Percentiles rank a stretch among this genome's conserved stretches.
phyloP scores from a whole-genome alignment of 2,113 vertebrate genomes.

The Menura novaehollandiae region DNA sequence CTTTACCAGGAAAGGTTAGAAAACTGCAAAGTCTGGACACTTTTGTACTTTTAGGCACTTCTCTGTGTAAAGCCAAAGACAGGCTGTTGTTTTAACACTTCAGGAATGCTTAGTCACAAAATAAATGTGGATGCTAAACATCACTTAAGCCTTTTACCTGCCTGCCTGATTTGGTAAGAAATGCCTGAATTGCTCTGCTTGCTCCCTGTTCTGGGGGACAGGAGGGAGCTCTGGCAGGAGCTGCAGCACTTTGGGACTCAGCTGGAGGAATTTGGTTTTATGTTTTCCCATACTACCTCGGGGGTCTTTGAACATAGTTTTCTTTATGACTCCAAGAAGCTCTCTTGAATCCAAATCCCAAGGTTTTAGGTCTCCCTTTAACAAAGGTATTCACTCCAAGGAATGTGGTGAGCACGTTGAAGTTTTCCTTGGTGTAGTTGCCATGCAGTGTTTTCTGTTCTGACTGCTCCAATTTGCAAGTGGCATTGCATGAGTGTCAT shows the following conservation, averaged over 20 bases:
- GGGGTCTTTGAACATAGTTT: not conserved
- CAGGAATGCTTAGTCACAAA: not conserved
- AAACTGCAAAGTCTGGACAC: not conserved
- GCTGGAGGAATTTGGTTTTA: not conserved
- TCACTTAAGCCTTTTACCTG: not conserved
- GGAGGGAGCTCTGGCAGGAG: not conserved
- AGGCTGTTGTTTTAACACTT: not conserved
- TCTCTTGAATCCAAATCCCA: not conserved
- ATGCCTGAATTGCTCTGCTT: not conserved
- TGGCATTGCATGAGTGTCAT: not conserved
- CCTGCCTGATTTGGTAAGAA: not conserved
- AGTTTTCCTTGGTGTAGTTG: not conserved
- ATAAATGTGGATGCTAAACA: not conserved
- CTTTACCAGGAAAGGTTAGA: not conserved
- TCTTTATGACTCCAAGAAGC: not conserved
- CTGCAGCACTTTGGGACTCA: not conserved
- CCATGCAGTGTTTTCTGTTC: not conserved
- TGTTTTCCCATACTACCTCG: accelerated
- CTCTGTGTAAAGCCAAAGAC: not conserved
- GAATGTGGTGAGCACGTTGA: too few species aligned
- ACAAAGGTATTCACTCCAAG: not conserved
- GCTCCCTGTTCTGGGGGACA: not conserved
- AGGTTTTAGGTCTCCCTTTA: not conserved
- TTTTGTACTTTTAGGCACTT: not conserved
- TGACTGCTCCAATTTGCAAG: accelerated